phyloP scores from a whole-genome alignment of 2,797 vertebrate genomes.

The Melanogrammus aeglefinus region DNA sequence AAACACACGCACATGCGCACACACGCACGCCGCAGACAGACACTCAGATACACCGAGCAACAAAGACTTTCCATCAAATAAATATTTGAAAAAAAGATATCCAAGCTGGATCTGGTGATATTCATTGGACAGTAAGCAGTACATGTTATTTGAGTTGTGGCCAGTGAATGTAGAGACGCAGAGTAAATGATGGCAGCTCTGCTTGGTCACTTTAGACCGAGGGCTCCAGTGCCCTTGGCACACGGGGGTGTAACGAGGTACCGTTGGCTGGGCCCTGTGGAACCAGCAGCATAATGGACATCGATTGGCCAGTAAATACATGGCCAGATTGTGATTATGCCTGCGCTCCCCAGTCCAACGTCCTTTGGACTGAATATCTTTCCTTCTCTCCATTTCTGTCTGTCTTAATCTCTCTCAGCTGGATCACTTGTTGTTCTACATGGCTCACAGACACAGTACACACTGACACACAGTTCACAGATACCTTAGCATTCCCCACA shows the following conservation, averaged over 20 bases:
- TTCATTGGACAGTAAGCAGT: not conserved
- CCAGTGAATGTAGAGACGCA: not conserved
- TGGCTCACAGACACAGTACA: not conserved
- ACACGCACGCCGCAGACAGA: not conserved
- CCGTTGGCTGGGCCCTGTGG: constrained; percentile 15
- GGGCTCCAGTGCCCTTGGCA: constrained; percentile 6
- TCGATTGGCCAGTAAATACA: constrained; percentile 49
- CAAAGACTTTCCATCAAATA: not conserved
- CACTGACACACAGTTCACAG: no score
- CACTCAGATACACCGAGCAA: not conserved
- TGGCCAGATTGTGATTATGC: constrained; percentile 38
- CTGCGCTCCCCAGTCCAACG: constrained; percentile 22
- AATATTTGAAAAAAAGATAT: no score
- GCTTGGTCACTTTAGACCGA: not conserved
- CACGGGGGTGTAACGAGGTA: constrained; percentile 14
- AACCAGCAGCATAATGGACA: constrained; percentile 49
- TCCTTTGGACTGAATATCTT: constrained; percentile 8
- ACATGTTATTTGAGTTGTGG: not conserved
- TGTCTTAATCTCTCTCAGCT: constrained; percentile 13
- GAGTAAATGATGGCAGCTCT: not conserved
- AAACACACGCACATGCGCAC: not conserved
- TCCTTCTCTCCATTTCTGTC: constrained; percentile 18
- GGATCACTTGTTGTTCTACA: not conserved
- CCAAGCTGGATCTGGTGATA: no score
- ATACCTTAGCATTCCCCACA: no score